Conservation (phyloP, 2,797 vertebrate genomes). For the Craterocephalus amniculus region DNA sequence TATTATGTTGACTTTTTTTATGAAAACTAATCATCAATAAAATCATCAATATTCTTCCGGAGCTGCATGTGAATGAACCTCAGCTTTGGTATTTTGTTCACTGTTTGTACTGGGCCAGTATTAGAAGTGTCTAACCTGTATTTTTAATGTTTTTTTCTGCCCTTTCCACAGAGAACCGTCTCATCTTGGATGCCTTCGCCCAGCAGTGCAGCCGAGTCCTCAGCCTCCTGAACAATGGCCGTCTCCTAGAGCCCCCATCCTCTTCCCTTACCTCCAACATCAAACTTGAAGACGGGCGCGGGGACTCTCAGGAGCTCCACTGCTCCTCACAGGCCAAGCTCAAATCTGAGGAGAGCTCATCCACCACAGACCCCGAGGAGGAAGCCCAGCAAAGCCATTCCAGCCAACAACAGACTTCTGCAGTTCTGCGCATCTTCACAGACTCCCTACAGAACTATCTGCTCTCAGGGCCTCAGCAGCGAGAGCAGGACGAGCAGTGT, state of each 20-base stretch:
- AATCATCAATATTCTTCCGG: neutral
- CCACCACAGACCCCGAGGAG: slow-evolving; percentile 83
- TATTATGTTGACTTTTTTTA: too few relatives aligned
- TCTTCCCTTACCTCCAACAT: slow-evolving; percentile 85
- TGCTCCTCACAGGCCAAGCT: slow-evolving; percentile 86
- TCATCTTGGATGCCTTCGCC: slow-evolving; percentile 98
- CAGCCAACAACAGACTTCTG: slow-evolving; percentile 94
- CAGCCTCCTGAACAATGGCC: slow-evolving; percentile 94
- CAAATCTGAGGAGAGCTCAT: slow-evolving; percentile 82
- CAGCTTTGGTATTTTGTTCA: neutral
- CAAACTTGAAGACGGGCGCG: slow-evolving; percentile 87
- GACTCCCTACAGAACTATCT: slow-evolving; percentile 98
- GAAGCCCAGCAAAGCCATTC: slow-evolving; percentile 87
- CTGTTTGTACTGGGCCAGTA: neutral
- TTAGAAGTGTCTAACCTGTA: neutral
- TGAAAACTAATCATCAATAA: too few relatives aligned
- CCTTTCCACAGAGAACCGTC: slow-evolving; percentile 89
- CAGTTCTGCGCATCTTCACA: slow-evolving; percentile 95
- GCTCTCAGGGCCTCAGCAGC: slow-evolving; percentile 83
- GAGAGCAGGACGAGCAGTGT: slow-evolving; percentile 82
- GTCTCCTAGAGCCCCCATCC: slow-evolving; percentile 87
- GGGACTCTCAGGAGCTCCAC: slow-evolving; percentile 66
- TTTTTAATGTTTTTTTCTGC: neutral
- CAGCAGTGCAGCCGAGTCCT: slow-evolving; percentile 99
- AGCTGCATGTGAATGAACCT: neutral